Base-by-base conservation (phyloP, 2,797 vertebrate genomes). In the Tangara arthus region DNA sequence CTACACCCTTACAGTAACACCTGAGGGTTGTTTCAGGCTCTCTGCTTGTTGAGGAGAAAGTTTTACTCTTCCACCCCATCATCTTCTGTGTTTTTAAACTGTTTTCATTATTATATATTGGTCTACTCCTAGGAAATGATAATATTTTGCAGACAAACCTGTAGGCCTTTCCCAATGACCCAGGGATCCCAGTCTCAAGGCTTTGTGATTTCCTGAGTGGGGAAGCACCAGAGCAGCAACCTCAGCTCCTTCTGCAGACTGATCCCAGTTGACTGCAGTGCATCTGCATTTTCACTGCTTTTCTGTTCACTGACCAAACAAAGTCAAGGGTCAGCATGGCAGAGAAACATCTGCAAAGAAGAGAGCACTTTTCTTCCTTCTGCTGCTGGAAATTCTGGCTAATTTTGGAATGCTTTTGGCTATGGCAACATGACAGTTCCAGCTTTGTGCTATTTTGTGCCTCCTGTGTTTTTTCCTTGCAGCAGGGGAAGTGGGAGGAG, bases 181-280 rank as follows among this genome's bases (percentile, higher is more conserved):
- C 73, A 64, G 69, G 83, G 96, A 96, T 96, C 91, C 90, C 93
- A 91, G 75, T 90, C 95, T 97, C 60, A 95, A 87, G 13, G 24
- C 77, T 95, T 95, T 96, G 80, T 81, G 89, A 87, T 97, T 98
- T 97, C 96, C 96, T 96, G 95, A 70, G 28, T 91, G 70, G 87
- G 92, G 93, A 97, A 97, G 83, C 3, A 8, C 85, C 69, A 64
- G 72, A 96, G 87, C 89, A 92, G 89, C 90, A 81, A 78, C 39
- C 95, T 88, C 30, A 24, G 85, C 85, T 93, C 77, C 88, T 94
- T 90, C 86, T 96, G 85, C 56, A 59, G 59, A 27, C 63, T 32
- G 15, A 53, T 94, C 90, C 94, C 95, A 83, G 71, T 4, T 91
- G 95, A 34, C 50, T 30, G 59, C 90, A 80, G 12, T 42, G 60